Evolutionary conservation across 2,113 vertebrate species (phyloP), one percentile per base, ranked within the genome.

Genomic region (Cardinalis cardinalis): DNA sequence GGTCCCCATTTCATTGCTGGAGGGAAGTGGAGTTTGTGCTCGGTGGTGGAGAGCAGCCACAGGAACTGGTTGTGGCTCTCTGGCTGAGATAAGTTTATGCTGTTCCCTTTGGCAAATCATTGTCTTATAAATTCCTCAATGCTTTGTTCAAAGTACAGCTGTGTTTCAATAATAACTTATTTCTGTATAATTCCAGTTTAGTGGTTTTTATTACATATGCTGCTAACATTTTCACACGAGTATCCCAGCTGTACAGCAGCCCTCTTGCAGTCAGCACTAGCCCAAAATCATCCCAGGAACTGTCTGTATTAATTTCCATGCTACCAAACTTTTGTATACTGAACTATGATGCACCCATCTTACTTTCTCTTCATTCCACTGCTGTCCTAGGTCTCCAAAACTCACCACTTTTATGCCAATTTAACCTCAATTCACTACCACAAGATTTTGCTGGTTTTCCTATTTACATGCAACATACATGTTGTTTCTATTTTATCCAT

Each of bases 161-260:
- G 92, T 93, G 78, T 89, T 94, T 96, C 95, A 95, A 77, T 88
- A 90, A 93, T 70, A 92, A 89, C 87, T 94, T 89, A 76, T 90
- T 87, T 92, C 87, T 92, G 84, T 90, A 73, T 83, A 77, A 89
- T 94, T 93, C 60, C 75, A 94, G 43, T 53, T 89, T 52, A 38
- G 91, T 93, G 82, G 78, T 40, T 84, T 95, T 89, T 87, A 66
- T 87, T 94, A 70, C 81, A 94, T 92, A 89, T 74, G 84, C 89
- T 94, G 78, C 91, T 94, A 87, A 89, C 71, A 77, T 95, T 95
- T 93, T 94, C 94, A 93, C 91, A 95, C 25, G 12, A 95, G 66
- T 87, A 65, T 82, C 88, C 87, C 84, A 93, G 84, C 81, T 92
- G 82, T 70, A 87, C 43, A 87, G 34, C 66, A 82, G 77, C 64